Conservation (phyloP, 1,140 invertebrate species). For the Macrostomum lignano region DNA sequence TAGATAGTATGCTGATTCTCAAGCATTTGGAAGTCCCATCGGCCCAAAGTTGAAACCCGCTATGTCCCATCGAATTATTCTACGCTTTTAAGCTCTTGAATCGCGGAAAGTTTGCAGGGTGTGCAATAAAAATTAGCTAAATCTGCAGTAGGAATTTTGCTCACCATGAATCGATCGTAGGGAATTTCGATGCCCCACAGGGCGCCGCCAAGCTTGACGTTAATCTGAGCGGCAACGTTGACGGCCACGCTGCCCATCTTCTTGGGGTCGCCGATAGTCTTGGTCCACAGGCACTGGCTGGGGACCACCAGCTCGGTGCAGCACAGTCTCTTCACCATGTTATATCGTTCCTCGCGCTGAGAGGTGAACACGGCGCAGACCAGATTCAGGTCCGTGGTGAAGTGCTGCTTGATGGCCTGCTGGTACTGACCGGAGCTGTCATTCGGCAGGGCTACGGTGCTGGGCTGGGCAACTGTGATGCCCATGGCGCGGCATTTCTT, state of each 20-base stretch:
- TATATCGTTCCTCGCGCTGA: constrained; percentile 50
- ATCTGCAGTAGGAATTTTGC: too few relatives aligned
- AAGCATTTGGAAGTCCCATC: too few relatives aligned
- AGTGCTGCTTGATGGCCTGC: not conserved
- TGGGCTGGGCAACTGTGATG: constrained; percentile 6
- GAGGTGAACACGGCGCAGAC: constrained; percentile 45
- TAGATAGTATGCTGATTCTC: too few relatives aligned
- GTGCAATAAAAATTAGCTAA: too few relatives aligned
- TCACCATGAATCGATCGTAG: not conserved
- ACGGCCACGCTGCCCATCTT: constrained; percentile 37
- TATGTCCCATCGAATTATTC: too few relatives aligned
- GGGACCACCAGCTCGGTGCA: constrained; percentile 40
- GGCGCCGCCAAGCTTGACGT: constrained; percentile 71
- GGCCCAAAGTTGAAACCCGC: too few relatives aligned
- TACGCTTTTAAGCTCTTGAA: too few relatives aligned
- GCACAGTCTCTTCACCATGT: constrained; percentile 56
- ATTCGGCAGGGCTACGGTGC: constrained; percentile 12
- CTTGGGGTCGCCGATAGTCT: constrained; percentile 16
- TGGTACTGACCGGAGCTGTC: constrained; percentile 13
- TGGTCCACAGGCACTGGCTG: constrained; percentile 17
- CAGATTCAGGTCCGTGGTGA: constrained; percentile 13
- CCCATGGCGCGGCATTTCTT: not conserved
- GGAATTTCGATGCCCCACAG: constrained; percentile 59
- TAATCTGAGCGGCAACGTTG: constrained; percentile 77
- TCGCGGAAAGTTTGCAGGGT: too few relatives aligned